Base-by-base conservation (phyloP, 2,113 vertebrate species). In the Mormoops blainvillei region DNA sequence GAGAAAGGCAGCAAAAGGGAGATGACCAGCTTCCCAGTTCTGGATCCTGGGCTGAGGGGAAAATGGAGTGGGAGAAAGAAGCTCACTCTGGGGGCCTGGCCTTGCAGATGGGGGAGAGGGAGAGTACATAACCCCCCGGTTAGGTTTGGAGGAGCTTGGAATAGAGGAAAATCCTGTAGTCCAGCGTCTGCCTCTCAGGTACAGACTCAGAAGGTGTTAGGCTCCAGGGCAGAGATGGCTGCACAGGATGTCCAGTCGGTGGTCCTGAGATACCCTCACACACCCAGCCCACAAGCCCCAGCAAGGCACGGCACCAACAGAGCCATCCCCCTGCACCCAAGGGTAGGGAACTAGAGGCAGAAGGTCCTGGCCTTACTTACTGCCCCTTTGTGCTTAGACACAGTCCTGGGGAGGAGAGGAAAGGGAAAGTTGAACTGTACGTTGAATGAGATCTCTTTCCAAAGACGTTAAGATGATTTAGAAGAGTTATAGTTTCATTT, bases 281-380 rank as follows among this genome's bases (percentile, higher is more conserved):
- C 4, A 7, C 56, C 14, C 1, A 12, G 14, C 5, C 24, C n/a
- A 3, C 8, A 12, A 12, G 31, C 3, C 36, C 45, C 43, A 3
- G 2, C 6, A 15, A 28, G 13, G 41, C 19, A 19, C 0, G 0
- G 28, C 24, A 5, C 54, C 48, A 5, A 14, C 18, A 28, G 13
- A 68, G 54, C 31, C 52, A 36, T 3, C 26, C 6, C 45, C 68
- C 28, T 3, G 38, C 5, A 11, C 48, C 0, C 3, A 33, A 50
- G 16, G 83, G 65, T 28, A 43, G 45, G 52, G 14, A 28, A 7
- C 19, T n/a, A 36, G 87, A 91, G 63, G 24, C n/a, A 43, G 7
- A 50, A 7, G 65, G 19, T 16, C 9, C 31, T 3, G 19, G 61
- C 14, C 22, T 56, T n/a, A 41, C 50, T 58, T 38, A 54, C n/a